Conservation (phyloP, 2,797 vertebrate genomes). For the Macroramphosus scolopax region DNA sequence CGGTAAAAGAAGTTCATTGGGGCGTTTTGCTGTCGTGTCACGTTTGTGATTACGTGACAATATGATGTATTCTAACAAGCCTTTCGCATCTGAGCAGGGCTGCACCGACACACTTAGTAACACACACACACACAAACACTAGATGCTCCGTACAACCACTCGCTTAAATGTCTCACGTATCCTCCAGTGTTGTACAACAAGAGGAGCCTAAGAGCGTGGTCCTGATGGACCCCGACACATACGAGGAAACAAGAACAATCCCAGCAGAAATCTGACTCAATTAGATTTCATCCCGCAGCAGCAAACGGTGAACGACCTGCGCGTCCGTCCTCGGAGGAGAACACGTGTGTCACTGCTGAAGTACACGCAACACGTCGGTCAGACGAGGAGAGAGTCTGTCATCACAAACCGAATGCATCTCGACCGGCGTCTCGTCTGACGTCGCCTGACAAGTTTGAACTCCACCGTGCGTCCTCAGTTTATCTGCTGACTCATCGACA, state of each 20-base stretch:
- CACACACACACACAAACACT: constrained; percentile 4
- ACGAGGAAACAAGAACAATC: constrained; percentile 41
- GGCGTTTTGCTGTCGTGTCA: too few species aligned
- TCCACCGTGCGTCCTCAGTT: constrained; percentile 10
- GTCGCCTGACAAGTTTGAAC: constrained; percentile 32
- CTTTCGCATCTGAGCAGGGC: too few species aligned
- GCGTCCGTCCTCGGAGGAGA: too few species aligned
- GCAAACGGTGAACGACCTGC: too few species aligned
- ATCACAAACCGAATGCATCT: too few species aligned
- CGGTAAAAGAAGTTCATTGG: too few species aligned
- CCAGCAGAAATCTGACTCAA: constrained; percentile 29
- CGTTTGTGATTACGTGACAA: too few species aligned
- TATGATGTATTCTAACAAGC: too few species aligned
- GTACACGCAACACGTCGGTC: constrained; percentile 19
- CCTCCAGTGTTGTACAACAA: constrained; percentile 19
- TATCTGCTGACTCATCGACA: constrained; percentile 29
- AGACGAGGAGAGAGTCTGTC: too few species aligned
- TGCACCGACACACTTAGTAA: too few species aligned
- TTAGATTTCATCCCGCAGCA: constrained; percentile 31
- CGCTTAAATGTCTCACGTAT: constrained; percentile 41
- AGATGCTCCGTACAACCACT: constrained; percentile 9
- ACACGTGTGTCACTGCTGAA: too few species aligned
- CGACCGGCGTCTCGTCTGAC: too few species aligned
- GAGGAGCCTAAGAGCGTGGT: constrained; percentile 42
- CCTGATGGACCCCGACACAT: constrained; percentile 54